Evolutionary conservation across 2,888 invertebrate genomes (phyloP), one percentile per base, ranked within the genome.

Genomic region (Alloplasta piceator): DNA sequence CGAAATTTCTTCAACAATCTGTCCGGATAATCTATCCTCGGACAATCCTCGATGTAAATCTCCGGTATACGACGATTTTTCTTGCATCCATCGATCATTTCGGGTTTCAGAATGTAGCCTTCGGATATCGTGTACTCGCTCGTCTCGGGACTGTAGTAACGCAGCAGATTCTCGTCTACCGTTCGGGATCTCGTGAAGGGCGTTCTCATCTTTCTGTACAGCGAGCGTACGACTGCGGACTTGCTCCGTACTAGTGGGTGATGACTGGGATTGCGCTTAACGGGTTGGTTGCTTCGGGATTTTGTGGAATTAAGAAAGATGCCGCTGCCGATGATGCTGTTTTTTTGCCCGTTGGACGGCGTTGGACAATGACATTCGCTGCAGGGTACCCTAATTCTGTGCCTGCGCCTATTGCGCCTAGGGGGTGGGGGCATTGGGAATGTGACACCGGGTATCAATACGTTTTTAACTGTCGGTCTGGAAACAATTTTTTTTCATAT

Each of bases 401-500:
- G 92, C 91, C 89, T 92, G 89, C 92, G 91, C 91, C 92, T 92
- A 92, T 87, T 89, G 91, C 92, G 92, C 90, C 92, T 92, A 92
- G 88, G 87, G 91, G 91, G 90, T 88, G 85, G 86, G 89, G 91
- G 90, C 87, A 89, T 88, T 86, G 91, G 91, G 90, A 90, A 92
- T 89, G 90, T 90, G 92, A 91, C 92, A 91, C 91, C 91, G 91
- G 92, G 91, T 91, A 91, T 90, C 89, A 90, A 91, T 89, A 92
- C 91, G 91, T 90, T 92, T 91, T 92, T 92, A 92, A 92, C 90
- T 91, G 91, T 91, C 90, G 92, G 91, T 92, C 92, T 92, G 92
- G 86, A 92, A 92, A 92, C 90, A 92, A 92, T 91, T 90, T 88
- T 89, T 90, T 88, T 90, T 86, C 87, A 88, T 89, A 88, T 89